Base-by-base conservation (phyloP, 2,113 vertebrate species). In the Mystacornis crossleyi region DNA sequence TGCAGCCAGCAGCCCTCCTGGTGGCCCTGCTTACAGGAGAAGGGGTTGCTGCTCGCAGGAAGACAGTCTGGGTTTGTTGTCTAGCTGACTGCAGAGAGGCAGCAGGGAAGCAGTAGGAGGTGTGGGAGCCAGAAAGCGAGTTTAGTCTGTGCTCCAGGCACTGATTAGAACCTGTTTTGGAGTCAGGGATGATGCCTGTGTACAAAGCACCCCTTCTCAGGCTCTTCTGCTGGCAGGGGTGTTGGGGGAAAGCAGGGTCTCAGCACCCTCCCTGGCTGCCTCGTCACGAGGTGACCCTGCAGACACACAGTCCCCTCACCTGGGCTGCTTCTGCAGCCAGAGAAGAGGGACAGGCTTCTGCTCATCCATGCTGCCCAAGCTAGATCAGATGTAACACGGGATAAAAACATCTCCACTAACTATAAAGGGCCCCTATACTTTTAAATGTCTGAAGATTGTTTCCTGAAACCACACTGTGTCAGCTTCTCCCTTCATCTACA, bases 361-460 rank as follows among this genome's bases (percentile, higher is more conserved):
- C 21, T 71, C 31, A 29, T 43, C n/a, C 70, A 1, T 20, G 10
- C 38, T 47, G 42, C 14, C 6, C 31, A 38, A 65, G 50, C 26
- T 23, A 33, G 28, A 45, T 21, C 66, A 60, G 18, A 34, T 16
- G 18, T 18, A 51, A 38, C 12, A 24, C 0, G 16, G 58, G 29
- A 31, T 54, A 71, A 45, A 82, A 88, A 24, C 4, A 3, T 3
- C 9, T 11, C 13, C 29, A 10, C 24, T 36, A 47, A 28, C 14
- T 45, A 43, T 13, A 47, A 75, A 79, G 6, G 9, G 20, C 3
- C 4, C 29, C 31, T 38, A 2, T 0, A 0, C 3, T 40, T 51
- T 43, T 17, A 26, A 54, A 47, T 4, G 6, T 38, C 53, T 67
- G 20, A 47, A 89, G 26, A 36, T 55, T 48, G 14, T 25, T 61